A percentile compares a stretch with the other conserved stretches of the same genome.
These are phyloP conservation scores for Drosophila varians DNA, from an alignment of 1,140 invertebrate species.

Conservation along the genomic window DNA sequence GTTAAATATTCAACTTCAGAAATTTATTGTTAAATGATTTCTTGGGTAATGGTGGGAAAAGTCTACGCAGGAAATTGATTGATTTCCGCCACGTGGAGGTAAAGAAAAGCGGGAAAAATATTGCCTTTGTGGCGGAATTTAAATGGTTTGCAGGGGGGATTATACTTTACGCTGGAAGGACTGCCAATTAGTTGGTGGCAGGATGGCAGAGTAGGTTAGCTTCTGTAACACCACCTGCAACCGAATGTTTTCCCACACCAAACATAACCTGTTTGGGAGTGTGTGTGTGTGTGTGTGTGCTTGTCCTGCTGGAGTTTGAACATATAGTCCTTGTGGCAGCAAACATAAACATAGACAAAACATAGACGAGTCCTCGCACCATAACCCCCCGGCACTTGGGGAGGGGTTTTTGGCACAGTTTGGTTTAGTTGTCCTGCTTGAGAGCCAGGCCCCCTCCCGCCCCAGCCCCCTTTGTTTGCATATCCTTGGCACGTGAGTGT, in stretches of 20 bases:
- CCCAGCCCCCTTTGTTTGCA: slow-evolving; percentile 51
- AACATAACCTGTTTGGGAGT: slow-evolving; percentile 34
- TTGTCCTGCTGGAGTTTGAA: slow-evolving; percentile 37
- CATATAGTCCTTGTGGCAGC: slow-evolving; percentile 48
- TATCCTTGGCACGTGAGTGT: slow-evolving; percentile 36
- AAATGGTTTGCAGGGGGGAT: neutral
- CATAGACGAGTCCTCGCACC: slow-evolving; percentile 20
- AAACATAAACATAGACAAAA: slow-evolving; percentile 64
- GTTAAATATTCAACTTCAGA: slow-evolving; percentile 24
- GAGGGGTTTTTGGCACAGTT: slow-evolving; percentile 17
- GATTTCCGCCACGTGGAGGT: slow-evolving; percentile 55
- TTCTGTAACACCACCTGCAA: slow-evolving; percentile 14
- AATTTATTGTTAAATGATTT: too few relatives aligned
- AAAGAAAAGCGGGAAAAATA: slow-evolving; percentile 39
- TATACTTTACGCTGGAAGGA: neutral
- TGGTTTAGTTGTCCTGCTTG: slow-evolving; percentile 19
- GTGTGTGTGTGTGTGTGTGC: slow-evolving; percentile 17
- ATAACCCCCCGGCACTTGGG: slow-evolving; percentile 25
- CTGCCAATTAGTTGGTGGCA: slow-evolving; percentile 24
- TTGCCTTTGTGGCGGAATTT: slow-evolving; percentile 26
- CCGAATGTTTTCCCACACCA: slow-evolving; percentile 46
- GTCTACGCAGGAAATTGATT: slow-evolving; percentile 80
- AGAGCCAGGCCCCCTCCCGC: neutral
- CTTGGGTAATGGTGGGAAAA: slow-evolving; percentile 12
- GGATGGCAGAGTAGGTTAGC: neutral